Evolutionary conservation across 2,113 vertebrate genomes (phyloP), one percentile per base, ranked within the genome.

Genomic region (Poeciliopsis retropinna): DNA sequence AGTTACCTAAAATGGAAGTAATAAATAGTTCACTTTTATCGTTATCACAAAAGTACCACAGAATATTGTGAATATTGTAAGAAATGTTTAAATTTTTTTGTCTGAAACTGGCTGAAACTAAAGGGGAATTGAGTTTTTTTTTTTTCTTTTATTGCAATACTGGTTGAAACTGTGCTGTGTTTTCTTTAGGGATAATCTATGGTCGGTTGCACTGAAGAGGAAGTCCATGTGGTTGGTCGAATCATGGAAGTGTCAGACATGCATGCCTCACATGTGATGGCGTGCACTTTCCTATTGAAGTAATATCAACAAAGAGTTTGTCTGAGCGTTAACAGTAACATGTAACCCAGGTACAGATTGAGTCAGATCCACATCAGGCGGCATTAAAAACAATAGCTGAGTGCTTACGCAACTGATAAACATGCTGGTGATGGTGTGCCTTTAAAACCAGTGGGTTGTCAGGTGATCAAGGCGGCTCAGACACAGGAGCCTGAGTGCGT

Each of bases 361-460:
- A 76, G 30, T 28, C 5, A 10, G 41, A 32, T 76, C 67, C 71
- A 37, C 54, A 10, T 47, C 44, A 47, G 44, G 41, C 41, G 14
- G 63, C 41, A 41, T 83, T 74, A 73, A 82, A 87, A 82, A n/a
- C 76, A 77, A 72, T 62, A 47, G 80, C 68, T 67, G 73, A 76
- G 75, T 30, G 83, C 79, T 92, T 91, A 88, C 79, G 79, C 85
- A 91, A 91, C 85, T 47, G 80, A 81, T 72, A 57, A 72, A 30
- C 66, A 80, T 85, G 73, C 80, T 71, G 89, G 91, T 84, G 86
- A 87, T 94, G 64, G 37, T 67, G 93, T 93, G 89, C 90, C 94
- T 95, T 95, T 95, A 95, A 95, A 95, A 93, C 64, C 91, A 90
- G 89, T 81, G 83, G 88, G 86, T 77, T 89, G 93, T 95, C 94